These are phyloP conservation scores for Poecilia picta DNA, from an alignment of 2,797 vertebrate species.

Conservation along the genomic window DNA sequence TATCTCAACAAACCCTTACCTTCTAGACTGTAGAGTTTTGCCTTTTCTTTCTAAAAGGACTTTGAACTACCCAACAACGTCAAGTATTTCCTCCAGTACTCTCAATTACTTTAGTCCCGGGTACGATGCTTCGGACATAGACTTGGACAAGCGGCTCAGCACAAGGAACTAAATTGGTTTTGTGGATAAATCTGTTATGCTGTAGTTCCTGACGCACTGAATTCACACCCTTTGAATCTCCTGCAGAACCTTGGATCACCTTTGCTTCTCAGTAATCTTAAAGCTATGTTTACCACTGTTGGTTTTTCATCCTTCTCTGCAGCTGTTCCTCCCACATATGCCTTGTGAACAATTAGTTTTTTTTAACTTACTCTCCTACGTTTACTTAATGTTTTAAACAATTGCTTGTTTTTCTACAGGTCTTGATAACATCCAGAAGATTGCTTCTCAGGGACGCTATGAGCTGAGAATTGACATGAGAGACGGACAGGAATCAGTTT, in stretches of 20 bases:
- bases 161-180: neutral
- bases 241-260: neutral
- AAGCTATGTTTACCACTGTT: neutral
- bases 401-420: constrained; percentile 77
- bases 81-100: neutral
- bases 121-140: neutral
- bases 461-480: constrained; percentile 96
- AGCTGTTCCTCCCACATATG: neutral
- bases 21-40: neutral
- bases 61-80: neutral
- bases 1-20: neutral
- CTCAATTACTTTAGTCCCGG: neutral
- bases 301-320: neutral
- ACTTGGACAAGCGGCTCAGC: neutral
- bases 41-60: neutral
- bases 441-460: constrained; percentile 91
- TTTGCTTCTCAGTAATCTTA: neutral
- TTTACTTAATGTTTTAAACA: neutral
- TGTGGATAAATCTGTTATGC: no score
- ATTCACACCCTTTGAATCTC: neutral
- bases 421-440: constrained; percentile 94
- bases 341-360: neutral
- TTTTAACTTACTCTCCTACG: neutral
- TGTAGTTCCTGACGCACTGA: no score
- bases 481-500: constrained; percentile 90